Conservation (phyloP, 2,797 vertebrate species). For the Molossus molossus region DNA sequence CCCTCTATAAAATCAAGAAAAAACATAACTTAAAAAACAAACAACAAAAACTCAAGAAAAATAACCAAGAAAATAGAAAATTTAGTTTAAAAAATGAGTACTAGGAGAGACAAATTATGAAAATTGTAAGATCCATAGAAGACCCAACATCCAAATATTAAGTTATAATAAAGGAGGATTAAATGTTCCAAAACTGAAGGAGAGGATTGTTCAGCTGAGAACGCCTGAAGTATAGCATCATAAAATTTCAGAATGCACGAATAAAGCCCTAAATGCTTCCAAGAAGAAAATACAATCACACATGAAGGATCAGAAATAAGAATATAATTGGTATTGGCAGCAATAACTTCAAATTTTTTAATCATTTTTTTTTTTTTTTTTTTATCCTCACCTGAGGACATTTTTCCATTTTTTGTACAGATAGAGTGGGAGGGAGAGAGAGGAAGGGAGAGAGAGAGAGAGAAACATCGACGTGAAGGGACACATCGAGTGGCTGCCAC, state of each 20-base stretch:
- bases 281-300: slow-evolving; percentile 37
- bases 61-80: not conserved
- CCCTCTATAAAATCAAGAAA: too few relatives aligned
- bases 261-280: slow-evolving; percentile 14
- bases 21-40: too few relatives aligned
- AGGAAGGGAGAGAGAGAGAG: too few relatives aligned
- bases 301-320: slow-evolving; percentile 17
- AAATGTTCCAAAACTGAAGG: slow-evolving; percentile 49
- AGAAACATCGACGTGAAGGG: too few relatives aligned
- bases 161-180: not conserved
- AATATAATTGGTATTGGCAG: slow-evolving; percentile 19
- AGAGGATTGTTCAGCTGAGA: not conserved
- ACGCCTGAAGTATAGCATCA: not conserved
- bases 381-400: too few relatives aligned
- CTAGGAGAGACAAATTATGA: not conserved
- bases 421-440: too few relatives aligned
- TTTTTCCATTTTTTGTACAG: too few relatives aligned
- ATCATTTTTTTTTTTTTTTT: too few relatives aligned
- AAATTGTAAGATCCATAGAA: not conserved
- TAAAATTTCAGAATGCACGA: not conserved
- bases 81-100: not conserved
- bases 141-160: not conserved
- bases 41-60: slow-evolving; percentile 6
- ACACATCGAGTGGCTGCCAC: too few relatives aligned
- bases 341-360: slow-evolving; percentile 28